These are phyloP conservation scores for Nemotelus pantherinus DNA, from an alignment of 2,888 invertebrate genomes.

Conservation along the genomic window DNA sequence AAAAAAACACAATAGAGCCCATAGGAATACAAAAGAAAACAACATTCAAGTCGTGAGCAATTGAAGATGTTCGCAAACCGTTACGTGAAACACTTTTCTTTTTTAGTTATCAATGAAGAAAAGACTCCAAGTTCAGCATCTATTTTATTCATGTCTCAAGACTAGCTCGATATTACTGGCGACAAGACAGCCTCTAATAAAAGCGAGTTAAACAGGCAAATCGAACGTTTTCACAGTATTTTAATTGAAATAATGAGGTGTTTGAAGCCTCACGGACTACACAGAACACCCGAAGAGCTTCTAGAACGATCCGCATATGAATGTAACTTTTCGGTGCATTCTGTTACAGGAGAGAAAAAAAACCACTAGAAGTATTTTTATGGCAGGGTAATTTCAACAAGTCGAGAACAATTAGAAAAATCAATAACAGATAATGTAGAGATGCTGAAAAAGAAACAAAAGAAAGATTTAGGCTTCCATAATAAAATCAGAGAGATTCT, in stretches of 20 bases:
- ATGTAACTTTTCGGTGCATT: neutral
- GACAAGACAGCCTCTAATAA: neutral
- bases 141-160: neutral
- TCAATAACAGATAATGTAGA: neutral
- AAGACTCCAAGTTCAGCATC: neutral
- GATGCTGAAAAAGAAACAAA: neutral
- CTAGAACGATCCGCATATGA: neutral
- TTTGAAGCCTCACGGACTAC: neutral
- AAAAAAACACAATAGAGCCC: neutral
- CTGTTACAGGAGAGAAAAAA: neutral
- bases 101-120: too few relatives aligned
- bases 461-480: neutral
- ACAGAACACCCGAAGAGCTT: neutral
- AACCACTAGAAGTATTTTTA: neutral
- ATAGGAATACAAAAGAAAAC: too few relatives aligned
- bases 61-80: too few relatives aligned
- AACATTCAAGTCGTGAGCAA: too few relatives aligned
- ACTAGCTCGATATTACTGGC: neutral
- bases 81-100: too few relatives aligned
- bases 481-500: neutral
- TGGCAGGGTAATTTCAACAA: too few relatives aligned
- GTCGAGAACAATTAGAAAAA: neutral
- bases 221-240: neutral
- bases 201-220: neutral
- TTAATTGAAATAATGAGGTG: neutral